phyloP scores from a whole-genome alignment of 2,888 invertebrate species.

The Erpobdella octoculata region DNA sequence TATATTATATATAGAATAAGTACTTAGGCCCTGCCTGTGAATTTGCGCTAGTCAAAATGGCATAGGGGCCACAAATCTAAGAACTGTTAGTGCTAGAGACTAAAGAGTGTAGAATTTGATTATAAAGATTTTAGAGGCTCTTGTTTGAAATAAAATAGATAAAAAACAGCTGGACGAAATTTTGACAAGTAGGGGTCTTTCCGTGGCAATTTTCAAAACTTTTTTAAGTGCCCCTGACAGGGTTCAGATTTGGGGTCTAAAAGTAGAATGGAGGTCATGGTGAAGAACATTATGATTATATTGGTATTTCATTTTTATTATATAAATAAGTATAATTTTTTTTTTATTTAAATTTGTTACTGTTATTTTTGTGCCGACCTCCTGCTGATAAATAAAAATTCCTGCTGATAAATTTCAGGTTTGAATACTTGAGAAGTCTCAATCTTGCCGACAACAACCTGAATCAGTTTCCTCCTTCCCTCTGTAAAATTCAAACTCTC shows the following conservation, averaged over 20 bases:
- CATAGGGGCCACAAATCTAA: no score
- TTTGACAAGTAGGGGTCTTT: no score
- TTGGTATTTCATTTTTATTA: neutral
- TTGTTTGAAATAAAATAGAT: no score
- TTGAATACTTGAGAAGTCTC: slow-evolving; percentile 48
- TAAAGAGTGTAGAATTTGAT: no score
- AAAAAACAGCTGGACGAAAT: no score
- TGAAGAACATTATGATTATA: neutral
- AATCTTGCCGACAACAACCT: slow-evolving; percentile 54
- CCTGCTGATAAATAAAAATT: neutral
- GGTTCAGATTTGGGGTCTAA: neutral
- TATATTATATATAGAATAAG: no score
- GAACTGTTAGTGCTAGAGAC: no score
- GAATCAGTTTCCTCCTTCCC: slow-evolving; percentile 47
- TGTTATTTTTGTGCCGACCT: neutral
- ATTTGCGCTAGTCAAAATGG: no score
- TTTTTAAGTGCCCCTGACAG: no score
- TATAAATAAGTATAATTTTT: neutral
- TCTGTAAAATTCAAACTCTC: slow-evolving; percentile 47
- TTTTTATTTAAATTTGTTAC: neutral
- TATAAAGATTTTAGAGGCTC: no score
- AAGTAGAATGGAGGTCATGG: neutral
- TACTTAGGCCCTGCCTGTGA: no score
- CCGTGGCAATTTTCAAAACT: no score
- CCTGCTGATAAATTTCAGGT: slow-evolving; percentile 39